Base-by-base conservation (phyloP, 2,888 invertebrate species). In the Hypercompe scribonia region DNA sequence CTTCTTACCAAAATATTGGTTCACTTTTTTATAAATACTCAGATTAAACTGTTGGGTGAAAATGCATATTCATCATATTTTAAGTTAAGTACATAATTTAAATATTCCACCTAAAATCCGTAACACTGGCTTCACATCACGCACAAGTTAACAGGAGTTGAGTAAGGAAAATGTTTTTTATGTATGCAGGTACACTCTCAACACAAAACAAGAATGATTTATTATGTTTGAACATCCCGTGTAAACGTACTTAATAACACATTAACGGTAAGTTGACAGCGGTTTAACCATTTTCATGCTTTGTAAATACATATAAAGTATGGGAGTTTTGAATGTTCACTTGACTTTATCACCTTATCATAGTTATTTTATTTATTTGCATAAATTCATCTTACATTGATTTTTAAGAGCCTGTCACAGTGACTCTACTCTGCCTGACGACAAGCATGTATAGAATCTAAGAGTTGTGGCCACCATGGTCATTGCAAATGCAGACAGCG, bases 21-120 rank as follows among this genome's bases (percentile, higher is more conserved):
- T 21, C 1, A 54, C 50, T n/a, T 10, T 39, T 46, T 24, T 54
- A n/a, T 54, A 54, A 54, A 54, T n/a, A 54, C 24, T 10, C 11
- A n/a, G 10, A 54, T 61, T 18, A 7, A 61, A 61, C 61, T 7
- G 31, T 61, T 70, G 1, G 7, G n/a, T 58, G 76, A 83, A 81
- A 80, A 74, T 78, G 78, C 77, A 78, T 80, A 83, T 82, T 87
- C 82, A 84, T 82, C 83, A 82, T 84, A 83, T 84, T 86, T 82
- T 83, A 80, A 83, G 76, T 76, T 78, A 74, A 81, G 81, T 84
- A 84, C 82, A 82, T 87, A 89, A 86, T 87, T 89, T 85, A 87
- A 31, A 87, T 85, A 84, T 82, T 83, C 78, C 83, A 81, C 73
- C 78, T 78, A 73, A 86, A 87, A 87, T 83, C 81, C 81, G 77